These are phyloP conservation scores for Pardalotus punctatus DNA, from an alignment of 2,113 vertebrate genomes.

Conservation along the genomic window DNA sequence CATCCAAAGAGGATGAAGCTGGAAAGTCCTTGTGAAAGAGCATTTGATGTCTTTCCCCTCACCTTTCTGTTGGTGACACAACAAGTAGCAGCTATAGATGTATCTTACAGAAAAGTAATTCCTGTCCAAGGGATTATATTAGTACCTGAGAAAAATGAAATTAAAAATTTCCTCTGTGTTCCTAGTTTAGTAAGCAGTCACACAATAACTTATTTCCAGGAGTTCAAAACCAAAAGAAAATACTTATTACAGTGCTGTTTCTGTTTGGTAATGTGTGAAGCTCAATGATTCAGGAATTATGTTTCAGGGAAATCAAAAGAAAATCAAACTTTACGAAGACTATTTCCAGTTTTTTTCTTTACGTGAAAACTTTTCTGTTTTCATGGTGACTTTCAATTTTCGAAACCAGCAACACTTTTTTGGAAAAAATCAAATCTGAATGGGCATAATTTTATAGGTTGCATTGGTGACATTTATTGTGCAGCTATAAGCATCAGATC, in stretches of 20 bases:
- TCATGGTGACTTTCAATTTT: background rate
- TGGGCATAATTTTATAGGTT: background rate
- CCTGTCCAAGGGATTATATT: background rate
- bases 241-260: background rate
- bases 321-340: constrained; percentile 23
- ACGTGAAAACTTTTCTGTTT: background rate
- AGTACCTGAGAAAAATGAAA: background rate
- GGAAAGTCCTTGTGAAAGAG: background rate
- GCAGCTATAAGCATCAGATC: background rate
- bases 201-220: background rate
- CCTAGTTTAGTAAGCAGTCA: background rate
- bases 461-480: background rate
- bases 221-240: background rate
- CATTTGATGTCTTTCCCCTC: background rate
- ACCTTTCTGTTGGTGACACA: background rate
- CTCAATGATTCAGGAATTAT: background rate
- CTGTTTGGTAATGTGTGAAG: background rate
- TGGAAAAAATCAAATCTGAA: background rate
- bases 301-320: constrained; percentile 31
- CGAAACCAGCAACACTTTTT: background rate
- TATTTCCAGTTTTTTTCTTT: constrained; percentile 29
- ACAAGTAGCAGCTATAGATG: background rate
- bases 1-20: background rate
- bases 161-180: background rate
- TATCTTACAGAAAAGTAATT: background rate